Evolutionary conservation across 2,113 vertebrate genomes (phyloP), one percentile per base, ranked within the genome.

Genomic region (Silurus meridionalis): DNA sequence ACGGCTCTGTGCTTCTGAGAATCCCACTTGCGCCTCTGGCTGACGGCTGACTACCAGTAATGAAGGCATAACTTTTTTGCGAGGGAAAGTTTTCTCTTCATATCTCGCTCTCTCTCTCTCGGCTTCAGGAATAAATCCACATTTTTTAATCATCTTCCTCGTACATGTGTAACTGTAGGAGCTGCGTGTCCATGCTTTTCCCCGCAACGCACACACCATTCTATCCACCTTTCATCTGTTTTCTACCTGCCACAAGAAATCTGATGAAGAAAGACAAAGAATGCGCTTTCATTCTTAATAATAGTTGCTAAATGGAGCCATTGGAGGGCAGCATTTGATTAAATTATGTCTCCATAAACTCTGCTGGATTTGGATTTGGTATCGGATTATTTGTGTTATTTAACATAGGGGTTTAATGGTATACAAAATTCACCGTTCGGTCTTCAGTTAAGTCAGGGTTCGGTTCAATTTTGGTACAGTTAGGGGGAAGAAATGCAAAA

Each of bases 291-390:
- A 83, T 80, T 87, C 85, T 66, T 75, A 87, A 87, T 91, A 88
- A 86, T 90, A 88, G 88, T 92, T 86, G 85, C 91, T 77, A 55
- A 84, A 90, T 91, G 83, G 88, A 86, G 79, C 93, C 93, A 93
- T 91, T 60, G 89, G 93, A 89, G 93, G 94, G 93, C 93, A 92
- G 72, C 92, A 89, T 94, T 92, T 89, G 90, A 94, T 93, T 90
- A 74, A 81, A 52, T 83, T 80, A 84, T 82, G 9, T 87, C 6
- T 82, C 85, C 55, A 46, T n/a, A 75, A 21, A 37, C 25, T 61
- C 60, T 23, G 53, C 75, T 37, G 50, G 52, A 37, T 63, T 69
- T 63, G 48, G 72, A 77, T 81, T 87, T 17, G 23, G 9, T 61
- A 28, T 17, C 19, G 46, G 78, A 28, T 63, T 19, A 46, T 64